Base-by-base conservation (phyloP, 92 coral and sea anemone genomes). In the Ricordea florida region DNA sequence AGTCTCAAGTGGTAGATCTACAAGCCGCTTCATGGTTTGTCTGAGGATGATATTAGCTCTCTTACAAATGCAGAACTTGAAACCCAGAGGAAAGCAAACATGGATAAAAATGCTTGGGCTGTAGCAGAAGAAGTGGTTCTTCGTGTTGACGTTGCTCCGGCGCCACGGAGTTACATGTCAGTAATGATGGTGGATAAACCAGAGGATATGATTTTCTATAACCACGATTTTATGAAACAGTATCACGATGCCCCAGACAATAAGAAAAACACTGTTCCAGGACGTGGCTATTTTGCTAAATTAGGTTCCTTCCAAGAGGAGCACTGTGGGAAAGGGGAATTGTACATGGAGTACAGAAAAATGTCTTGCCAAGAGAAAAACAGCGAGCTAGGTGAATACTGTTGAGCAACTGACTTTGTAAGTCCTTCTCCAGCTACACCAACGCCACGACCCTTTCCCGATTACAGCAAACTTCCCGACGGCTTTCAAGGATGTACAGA, bases 41-140 rank as follows among this genome's bases (percentile, higher is more conserved):
- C 85, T 43, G 72, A 44, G 61, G 85, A 79, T 16, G 78, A 68
- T 14, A 44, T 79, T 21, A 57, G 43, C 8, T 57, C 64, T 57
- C 64, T 57, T 57, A 31, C 79, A 50, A 55, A 32, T 35, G 43
- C 70, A 68, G 85, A 69, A 36, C 84, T 79, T 29, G 79, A 57
- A 42, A 45, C 50, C 59, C 52, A 58, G 57, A 45, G 47, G 36
- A 34, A 55, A 78, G 60, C 37, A 78, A 68, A 59, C 45, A 57
- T 64, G 81, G 81, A 74, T 62, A 81, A 71, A 72, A 72, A 69
- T 80, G 87, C 87, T 30, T 81, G 81, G 81, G 81, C 66, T 33
- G 87, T 81, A 21, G 52, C 81, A 40, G 68, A 72, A 43, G 72
- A 80, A 72, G 80, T 81, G 26, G 40, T 42, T 81, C 74, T 29